These are phyloP conservation scores for Tragulus kanchil DNA, from an alignment of 2,113 vertebrate species.

Conservation along the genomic window DNA sequence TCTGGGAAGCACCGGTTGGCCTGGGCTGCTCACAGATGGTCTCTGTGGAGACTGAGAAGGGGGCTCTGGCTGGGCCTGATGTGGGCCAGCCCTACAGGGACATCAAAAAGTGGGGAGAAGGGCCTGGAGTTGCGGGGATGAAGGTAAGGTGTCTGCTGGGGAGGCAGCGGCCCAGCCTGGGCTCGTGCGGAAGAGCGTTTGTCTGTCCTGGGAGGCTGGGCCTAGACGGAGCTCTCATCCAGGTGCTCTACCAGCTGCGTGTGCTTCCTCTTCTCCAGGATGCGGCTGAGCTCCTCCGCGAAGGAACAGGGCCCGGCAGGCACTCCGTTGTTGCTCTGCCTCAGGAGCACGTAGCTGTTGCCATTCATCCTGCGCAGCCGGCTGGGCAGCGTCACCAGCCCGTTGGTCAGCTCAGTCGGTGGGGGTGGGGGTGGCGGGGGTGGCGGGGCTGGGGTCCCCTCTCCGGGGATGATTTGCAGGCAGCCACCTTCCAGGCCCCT, in stretches of 20 bases:
- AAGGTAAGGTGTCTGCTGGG: background rate
- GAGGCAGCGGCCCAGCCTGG: slow-evolving; percentile 41
- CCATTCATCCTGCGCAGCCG: slow-evolving; percentile 97
- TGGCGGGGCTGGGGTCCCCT: slow-evolving; percentile 85
- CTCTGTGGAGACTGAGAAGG: slow-evolving; percentile 71
- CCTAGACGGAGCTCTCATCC: slow-evolving; percentile 96
- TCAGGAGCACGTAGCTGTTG: slow-evolving; percentile 96
- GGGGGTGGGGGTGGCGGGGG: slow-evolving; percentile 90
- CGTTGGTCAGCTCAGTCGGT: slow-evolving; percentile 94
- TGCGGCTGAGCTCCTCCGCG: slow-evolving; percentile 97
- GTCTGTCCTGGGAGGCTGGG: slow-evolving; percentile 36
- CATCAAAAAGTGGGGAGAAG: slow-evolving; percentile 43
- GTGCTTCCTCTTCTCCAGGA: slow-evolving; percentile 98
- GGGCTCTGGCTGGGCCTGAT: slow-evolving; percentile 70
- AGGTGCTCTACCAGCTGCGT: slow-evolving; percentile 94
- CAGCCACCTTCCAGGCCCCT: slow-evolving; percentile 88
- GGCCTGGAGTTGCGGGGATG: background rate
- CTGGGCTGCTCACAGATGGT: slow-evolving; percentile 77
- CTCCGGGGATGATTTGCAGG: slow-evolving; percentile 83
- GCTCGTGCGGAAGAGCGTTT: slow-evolving; percentile 60
- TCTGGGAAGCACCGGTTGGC: slow-evolving; percentile 79
- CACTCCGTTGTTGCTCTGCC: slow-evolving; percentile 92
- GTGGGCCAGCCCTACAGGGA: slow-evolving; percentile 69
- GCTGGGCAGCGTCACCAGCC: slow-evolving; percentile 93
- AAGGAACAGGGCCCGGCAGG: slow-evolving; percentile 93